Conservation (phyloP, 2,888 invertebrate genomes). For the Tinea semifulvella region DNA sequence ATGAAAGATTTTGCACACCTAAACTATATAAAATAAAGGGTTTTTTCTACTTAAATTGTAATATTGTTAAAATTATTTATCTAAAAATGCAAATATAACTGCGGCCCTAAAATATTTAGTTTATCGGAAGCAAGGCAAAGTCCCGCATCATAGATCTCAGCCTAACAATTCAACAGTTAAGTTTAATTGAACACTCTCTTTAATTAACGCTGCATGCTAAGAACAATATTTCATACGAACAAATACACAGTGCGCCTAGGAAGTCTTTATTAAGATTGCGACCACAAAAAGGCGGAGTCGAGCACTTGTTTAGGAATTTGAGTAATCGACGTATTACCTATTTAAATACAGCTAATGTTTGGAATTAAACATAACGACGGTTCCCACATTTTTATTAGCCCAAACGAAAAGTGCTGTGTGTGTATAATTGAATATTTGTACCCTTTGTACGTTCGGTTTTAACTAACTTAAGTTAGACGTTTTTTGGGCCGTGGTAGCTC, state of each 20-base stretch:
- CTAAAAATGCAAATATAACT: no score
- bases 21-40: no score
- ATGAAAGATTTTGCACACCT: no score
- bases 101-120: no score
- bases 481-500: no score
- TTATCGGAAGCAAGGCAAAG: no score
- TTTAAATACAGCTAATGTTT: slow-evolving; percentile 1
- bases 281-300: slow-evolving; percentile 56
- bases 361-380: not conserved
- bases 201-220: slow-evolving; percentile 49
- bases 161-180: slow-evolving; percentile 42
- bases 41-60: no score
- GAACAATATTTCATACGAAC: slow-evolving; percentile 47
- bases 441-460: no score
- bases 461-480: no score
- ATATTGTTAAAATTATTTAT: no score
- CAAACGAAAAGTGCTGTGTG: not conserved
- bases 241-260: slow-evolving; percentile 51
- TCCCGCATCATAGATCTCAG: no score
- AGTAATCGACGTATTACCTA: slow-evolving; percentile 35
- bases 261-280: slow-evolving; percentile 64
- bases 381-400: slow-evolving; percentile 1
- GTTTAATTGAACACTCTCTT: slow-evolving; percentile 58
- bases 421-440: no score
- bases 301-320: slow-evolving; percentile 54